These are phyloP conservation scores for Myzus persicae DNA, from an alignment of 1,140 invertebrate species.

Conservation along the genomic window DNA sequence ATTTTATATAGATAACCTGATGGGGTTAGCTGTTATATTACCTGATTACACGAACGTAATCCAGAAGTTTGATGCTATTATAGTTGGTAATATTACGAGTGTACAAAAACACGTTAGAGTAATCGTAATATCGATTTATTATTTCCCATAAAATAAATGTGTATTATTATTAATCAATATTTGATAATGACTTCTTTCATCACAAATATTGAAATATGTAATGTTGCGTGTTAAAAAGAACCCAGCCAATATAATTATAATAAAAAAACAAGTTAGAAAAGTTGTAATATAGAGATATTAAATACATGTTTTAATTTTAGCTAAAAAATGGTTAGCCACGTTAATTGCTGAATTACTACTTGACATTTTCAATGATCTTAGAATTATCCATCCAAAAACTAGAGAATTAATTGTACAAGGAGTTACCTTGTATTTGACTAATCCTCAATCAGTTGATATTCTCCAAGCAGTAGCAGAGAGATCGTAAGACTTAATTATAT, in stretches of 20 bases:
- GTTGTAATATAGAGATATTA: neutral
- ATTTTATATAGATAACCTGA: constrained; percentile 13
- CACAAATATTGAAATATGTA: too few species aligned
- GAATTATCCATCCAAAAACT: constrained; percentile 35
- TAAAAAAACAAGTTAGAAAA: neutral
- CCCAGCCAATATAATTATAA: too few species aligned
- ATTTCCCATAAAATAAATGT: too few species aligned
- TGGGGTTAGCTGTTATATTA: neutral
- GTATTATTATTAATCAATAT: too few species aligned
- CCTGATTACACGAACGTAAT: constrained; percentile 1
- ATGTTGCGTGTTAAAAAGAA: too few species aligned
- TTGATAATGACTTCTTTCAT: too few species aligned
- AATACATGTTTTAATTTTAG: neutral
- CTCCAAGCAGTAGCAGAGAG: neutral
- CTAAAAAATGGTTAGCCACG: constrained; percentile 11
- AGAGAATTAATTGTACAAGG: constrained; percentile 33
- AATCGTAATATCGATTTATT: too few species aligned
- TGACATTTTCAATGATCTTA: neutral
- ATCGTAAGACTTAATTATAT: constrained; percentile 8
- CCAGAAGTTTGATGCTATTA: neutral
- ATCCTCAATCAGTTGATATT: neutral
- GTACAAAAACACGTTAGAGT: neutral
- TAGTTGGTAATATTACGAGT: constrained; percentile 4
- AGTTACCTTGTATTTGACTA: constrained; percentile 16
- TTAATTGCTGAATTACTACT: constrained; percentile 15